Percentiles rank a stretch among this genome's conserved stretches.
Conservation (phyloP, 2,797 vertebrate genomes). For the Falco berigora region DNA sequence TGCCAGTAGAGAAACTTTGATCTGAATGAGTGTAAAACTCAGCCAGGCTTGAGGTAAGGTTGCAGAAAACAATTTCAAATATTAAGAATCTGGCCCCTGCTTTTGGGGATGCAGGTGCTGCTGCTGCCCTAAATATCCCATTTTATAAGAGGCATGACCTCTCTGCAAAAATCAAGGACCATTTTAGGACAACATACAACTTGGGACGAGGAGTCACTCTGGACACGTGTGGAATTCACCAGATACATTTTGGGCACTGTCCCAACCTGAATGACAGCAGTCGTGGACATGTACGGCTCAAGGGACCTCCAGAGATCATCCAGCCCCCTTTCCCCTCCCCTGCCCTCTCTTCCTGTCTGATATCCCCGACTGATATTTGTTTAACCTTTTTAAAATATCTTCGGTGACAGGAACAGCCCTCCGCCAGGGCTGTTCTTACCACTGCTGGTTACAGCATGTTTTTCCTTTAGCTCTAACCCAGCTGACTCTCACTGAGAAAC, state of each 20-base stretch:
- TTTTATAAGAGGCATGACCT: background rate
- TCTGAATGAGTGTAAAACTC: background rate
- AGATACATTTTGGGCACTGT: conserved; percentile 39
- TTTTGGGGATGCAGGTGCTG: background rate
- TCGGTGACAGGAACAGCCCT: background rate
- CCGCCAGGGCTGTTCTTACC: background rate
- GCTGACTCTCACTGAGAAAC: background rate
- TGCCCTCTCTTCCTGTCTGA: conserved; percentile 1
- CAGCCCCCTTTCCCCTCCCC: background rate
- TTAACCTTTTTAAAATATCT: conserved; percentile 33
- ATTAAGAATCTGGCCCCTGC: background rate
- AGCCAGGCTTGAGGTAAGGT: background rate
- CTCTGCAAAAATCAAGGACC: background rate
- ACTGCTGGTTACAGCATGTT: background rate
- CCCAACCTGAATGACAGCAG: conserved; percentile 9
- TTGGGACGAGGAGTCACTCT: background rate
- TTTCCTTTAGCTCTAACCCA: background rate
- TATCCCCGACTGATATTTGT: background rate
- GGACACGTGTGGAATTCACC: background rate
- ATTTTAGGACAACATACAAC: conserved; percentile 24
- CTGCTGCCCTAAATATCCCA: background rate
- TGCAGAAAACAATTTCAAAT: conserved; percentile 12
- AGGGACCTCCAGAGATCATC: background rate
- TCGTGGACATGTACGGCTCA: background rate
- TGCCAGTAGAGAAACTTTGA: conserved; percentile 29